These are phyloP conservation scores for Hydrophis major DNA, from an alignment of 2,797 vertebrate species.

Conservation along the genomic window DNA sequence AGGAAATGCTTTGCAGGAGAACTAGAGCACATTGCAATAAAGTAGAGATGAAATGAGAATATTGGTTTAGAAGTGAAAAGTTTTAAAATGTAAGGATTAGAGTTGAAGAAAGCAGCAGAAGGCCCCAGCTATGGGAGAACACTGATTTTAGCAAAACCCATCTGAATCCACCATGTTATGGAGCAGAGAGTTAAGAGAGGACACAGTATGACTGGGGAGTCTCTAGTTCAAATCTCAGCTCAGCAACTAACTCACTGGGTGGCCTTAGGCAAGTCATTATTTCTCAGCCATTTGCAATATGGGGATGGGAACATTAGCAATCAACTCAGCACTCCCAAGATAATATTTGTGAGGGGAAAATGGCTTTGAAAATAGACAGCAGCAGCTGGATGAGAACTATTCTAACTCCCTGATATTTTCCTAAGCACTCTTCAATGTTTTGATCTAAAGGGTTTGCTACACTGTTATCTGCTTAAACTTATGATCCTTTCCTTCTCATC, in stretches of 20 bases:
- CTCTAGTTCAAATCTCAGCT: slow-evolving; percentile 11
- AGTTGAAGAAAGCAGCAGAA: not conserved
- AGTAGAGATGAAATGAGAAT: not conserved
- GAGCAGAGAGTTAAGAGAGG: not conserved
- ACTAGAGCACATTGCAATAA: not conserved
- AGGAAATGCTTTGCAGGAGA: not conserved
- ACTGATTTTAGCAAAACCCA: not conserved
- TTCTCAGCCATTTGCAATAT: slow-evolving; percentile 23
- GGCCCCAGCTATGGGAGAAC: not conserved
- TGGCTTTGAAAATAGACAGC: slow-evolving; percentile 2
- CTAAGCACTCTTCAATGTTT: not conserved
- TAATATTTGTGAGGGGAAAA: not conserved
- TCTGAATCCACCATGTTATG: not conserved
- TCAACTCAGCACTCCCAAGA: not conserved
- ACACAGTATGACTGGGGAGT: not conserved
- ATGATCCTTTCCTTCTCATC: not conserved
- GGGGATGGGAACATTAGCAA: not conserved
- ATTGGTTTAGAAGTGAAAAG: not conserved
- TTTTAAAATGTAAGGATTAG: not conserved
- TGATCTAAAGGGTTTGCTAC: not conserved
- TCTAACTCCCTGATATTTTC: not conserved
- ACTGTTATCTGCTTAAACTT: not conserved
- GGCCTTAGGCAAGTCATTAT: slow-evolving; percentile 7
- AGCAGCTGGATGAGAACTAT: not conserved
- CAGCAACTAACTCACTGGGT: not conserved